Evolutionary conservation across 2,797 vertebrate species (phyloP).

Genomic region (Perodicticus potto): DNA sequence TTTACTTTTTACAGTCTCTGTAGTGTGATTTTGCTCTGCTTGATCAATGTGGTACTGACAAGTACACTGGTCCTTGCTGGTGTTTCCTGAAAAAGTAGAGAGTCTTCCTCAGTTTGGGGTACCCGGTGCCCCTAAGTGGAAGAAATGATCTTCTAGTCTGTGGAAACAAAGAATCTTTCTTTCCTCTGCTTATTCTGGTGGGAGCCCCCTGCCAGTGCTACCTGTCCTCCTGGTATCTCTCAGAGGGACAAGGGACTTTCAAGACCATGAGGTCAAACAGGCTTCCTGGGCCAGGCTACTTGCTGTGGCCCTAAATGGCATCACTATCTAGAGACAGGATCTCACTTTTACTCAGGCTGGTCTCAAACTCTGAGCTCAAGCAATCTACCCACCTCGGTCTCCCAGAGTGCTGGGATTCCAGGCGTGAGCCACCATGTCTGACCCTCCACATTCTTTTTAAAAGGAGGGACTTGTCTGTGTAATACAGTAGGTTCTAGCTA

Average conservation of each 20-base stretch:
- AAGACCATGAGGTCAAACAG: neutral
- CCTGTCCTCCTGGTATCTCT: neutral
- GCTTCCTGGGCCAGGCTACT: neutral
- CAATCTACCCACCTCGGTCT: no score
- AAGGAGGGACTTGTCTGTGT: no score
- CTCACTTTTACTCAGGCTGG: no score
- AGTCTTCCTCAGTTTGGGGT: neutral
- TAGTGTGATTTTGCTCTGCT: slow-evolving; percentile 2
- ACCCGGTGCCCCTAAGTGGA: neutral
- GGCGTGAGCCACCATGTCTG: no score
- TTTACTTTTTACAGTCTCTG: slow-evolving; percentile 41
- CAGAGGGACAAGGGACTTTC: neutral
- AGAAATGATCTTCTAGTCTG: neutral
- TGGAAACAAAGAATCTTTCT: neutral
- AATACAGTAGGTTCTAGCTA: no score
- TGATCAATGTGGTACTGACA: neutral
- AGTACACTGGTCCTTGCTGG: neutral
- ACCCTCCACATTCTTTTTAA: no score
- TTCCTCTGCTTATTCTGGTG: neutral
- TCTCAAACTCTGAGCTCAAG: no score
- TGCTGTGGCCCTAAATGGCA: neutral
- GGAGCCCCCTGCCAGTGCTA: neutral
- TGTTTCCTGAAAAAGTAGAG: neutral
- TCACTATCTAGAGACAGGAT: no score
- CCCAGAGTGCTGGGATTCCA: no score